A percentile compares a stretch with the other conserved stretches of the same genome.
Conservation (phyloP, 2,113 vertebrate species). For the Anoplopoma fimbria region DNA sequence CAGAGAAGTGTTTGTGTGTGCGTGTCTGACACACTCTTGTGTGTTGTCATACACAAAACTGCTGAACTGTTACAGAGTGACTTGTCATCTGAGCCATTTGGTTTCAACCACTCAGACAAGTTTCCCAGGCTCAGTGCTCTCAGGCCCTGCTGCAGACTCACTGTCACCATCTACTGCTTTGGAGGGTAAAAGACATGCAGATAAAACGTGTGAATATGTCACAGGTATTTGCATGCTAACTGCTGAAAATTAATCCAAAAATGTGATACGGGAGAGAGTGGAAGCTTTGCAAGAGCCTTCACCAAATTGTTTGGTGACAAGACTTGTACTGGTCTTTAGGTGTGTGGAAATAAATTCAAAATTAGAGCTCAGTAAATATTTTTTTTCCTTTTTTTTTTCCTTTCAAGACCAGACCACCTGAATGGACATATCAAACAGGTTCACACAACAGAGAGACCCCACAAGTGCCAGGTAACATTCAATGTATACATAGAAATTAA, state of each 20-base stretch:
- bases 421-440: slow-evolving; percentile 99
- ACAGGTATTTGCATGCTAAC: not conserved
- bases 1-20: not conserved
- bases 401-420: slow-evolving; percentile 94
- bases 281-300: not conserved
- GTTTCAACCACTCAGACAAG: slow-evolving; percentile 1
- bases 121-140: slow-evolving; percentile 13
- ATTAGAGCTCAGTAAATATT: not conserved
- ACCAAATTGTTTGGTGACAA: not conserved
- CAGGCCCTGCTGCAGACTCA: slow-evolving; percentile 10
- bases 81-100: slow-evolving; percentile 7
- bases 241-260: not conserved
- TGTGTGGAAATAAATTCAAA: not conserved
- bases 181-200: slow-evolving; percentile 38
- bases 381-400: slow-evolving; percentile 32
- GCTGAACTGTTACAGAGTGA: not conserved
- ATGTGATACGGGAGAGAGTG: not conserved
- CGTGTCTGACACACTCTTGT: not conserved
- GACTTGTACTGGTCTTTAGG: not conserved
- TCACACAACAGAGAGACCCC: slow-evolving; percentile 98
- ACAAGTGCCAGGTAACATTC: slow-evolving; percentile 98
- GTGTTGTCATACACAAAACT: not conserved
- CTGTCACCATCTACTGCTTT: slow-evolving; percentile 52
- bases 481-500: not conserved
- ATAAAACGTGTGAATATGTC: not conserved